phyloP scores from a whole-genome alignment of 1,140 invertebrate genomes.

The Drosophila bocqueti region DNA sequence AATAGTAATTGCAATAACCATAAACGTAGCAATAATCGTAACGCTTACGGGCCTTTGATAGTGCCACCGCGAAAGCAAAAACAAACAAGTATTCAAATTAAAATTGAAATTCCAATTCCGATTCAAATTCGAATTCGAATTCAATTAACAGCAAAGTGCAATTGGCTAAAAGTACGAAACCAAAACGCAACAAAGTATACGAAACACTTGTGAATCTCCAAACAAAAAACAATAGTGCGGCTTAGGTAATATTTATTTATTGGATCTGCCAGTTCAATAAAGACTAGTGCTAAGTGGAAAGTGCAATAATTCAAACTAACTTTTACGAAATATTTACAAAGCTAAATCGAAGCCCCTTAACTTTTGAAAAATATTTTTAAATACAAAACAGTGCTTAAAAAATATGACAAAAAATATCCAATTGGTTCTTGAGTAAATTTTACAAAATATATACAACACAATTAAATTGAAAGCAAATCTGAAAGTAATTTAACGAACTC shows the following conservation, averaged over 20 bases:
- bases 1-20: slow-evolving; percentile 59
- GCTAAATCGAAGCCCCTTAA: slow-evolving; percentile 1
- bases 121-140: slow-evolving; percentile 62
- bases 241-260: slow-evolving; percentile 28
- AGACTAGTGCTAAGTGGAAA: slow-evolving; percentile 48
- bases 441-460: slow-evolving; percentile 1
- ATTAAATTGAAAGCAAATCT: background rate
- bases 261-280: slow-evolving; percentile 15
- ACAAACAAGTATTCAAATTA: slow-evolving; percentile 32
- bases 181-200: slow-evolving; percentile 72
- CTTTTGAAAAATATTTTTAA: slow-evolving; percentile 36
- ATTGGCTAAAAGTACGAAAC: slow-evolving; percentile 53
- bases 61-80: slow-evolving; percentile 31
- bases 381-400: slow-evolving; percentile 5
- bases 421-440: slow-evolving; percentile 10
- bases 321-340: slow-evolving; percentile 40
- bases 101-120: slow-evolving; percentile 7
- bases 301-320: slow-evolving; percentile 62
- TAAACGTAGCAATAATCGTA: slow-evolving; percentile 61
- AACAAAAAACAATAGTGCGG: slow-evolving; percentile 36
- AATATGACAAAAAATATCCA: slow-evolving; percentile 12
- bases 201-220: slow-evolving; percentile 55
- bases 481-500: background rate
- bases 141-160: slow-evolving; percentile 66
- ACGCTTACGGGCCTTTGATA: slow-evolving; percentile 55